phyloP scores from a whole-genome alignment of 1,140 invertebrate genomes.

The Globodera rostochiensis region DNA sequence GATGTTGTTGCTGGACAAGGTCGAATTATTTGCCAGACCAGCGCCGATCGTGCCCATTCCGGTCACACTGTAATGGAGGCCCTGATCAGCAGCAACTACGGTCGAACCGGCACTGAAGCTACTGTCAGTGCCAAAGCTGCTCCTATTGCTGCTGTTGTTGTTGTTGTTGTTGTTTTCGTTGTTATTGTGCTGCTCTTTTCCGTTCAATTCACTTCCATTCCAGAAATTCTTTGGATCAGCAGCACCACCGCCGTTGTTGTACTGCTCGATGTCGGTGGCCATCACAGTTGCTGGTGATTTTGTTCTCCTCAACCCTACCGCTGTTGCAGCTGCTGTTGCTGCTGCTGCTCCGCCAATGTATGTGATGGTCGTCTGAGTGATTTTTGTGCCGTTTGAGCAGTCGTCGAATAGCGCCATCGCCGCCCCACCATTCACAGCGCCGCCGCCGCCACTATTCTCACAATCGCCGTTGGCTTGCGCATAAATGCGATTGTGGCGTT shows the following conservation, averaged over 20 bases:
- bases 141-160: background rate
- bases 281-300: background rate
- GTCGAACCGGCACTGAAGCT: background rate
- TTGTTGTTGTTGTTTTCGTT: background rate
- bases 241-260: background rate
- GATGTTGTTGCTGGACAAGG: background rate
- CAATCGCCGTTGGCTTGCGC: background rate
- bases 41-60: background rate
- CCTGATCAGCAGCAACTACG: background rate
- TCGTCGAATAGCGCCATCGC: too few species aligned
- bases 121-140: background rate
- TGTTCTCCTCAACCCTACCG: background rate
- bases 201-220: background rate
- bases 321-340: background rate
- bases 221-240: too few species aligned
- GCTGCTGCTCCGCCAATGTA: slow-evolving; percentile 22
- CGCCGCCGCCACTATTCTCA: background rate
- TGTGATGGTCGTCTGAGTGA: slow-evolving; percentile 2
- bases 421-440: background rate
- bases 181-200: background rate
- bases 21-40: too few species aligned
- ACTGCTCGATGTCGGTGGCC: background rate
- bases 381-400: background rate
- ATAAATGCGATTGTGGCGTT: slow-evolving; percentile 11
- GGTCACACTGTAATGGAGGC: background rate